Conservation (phyloP, 2,888 invertebrate species). For the Lymantria dispar region DNA sequence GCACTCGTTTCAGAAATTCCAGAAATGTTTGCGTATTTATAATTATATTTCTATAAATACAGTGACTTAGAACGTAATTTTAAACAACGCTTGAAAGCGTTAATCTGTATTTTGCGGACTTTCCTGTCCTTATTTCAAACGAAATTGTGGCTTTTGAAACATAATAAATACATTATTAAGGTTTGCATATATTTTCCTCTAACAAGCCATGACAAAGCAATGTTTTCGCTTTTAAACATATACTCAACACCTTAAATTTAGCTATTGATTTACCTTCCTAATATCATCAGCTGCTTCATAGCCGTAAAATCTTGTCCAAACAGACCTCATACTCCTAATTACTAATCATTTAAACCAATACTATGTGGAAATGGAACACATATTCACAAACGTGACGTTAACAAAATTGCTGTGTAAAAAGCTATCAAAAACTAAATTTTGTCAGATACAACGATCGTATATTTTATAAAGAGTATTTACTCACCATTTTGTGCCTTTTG, state of each 20-base stretch:
- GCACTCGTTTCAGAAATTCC: too few species aligned
- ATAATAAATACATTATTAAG: too few species aligned
- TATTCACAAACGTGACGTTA: not conserved
- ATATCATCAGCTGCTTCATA: conserved; percentile 24
- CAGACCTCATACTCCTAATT: conserved; percentile 48
- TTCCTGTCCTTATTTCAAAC: too few species aligned
- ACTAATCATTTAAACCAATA: not conserved
- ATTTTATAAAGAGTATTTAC: conserved; percentile 24
- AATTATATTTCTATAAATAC: too few species aligned
- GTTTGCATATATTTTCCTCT: too few species aligned
- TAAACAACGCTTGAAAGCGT: too few species aligned
- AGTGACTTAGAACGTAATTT: too few species aligned
- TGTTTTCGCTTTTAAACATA: not conserved
- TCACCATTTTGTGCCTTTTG: conserved; percentile 36
- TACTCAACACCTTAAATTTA: not conserved
- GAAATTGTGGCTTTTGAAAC: too few species aligned
- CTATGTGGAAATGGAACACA: not conserved
- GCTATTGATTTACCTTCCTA: conserved; percentile 19
- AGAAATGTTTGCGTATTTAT: too few species aligned
- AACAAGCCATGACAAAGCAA: conserved; percentile 3
- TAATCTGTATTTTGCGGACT: too few species aligned
- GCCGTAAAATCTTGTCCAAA: conserved; percentile 56
- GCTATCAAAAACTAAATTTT: not conserved
- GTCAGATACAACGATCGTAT: too few species aligned
- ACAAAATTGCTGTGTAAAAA: not conserved